Percentiles rank a stretch among this genome's conserved stretches.
These are phyloP conservation scores for Thelaira solivaga DNA, from an alignment of 2,888 invertebrate species.

Conservation along the genomic window DNA sequence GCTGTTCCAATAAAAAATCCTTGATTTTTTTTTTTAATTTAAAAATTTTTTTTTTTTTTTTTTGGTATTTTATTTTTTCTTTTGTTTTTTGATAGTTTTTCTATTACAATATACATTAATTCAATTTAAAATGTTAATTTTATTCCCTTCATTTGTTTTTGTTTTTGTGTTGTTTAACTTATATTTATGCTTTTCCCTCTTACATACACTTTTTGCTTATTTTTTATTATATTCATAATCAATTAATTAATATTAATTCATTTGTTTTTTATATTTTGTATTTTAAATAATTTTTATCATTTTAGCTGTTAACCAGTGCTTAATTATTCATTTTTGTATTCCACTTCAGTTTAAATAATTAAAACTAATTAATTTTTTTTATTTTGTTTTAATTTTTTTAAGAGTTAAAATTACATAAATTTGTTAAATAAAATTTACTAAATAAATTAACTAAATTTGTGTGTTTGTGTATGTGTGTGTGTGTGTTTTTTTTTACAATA, in stretches of 20 bases:
- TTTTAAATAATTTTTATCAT: neutral
- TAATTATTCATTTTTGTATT: slow-evolving; percentile 25
- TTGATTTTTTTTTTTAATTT: neutral
- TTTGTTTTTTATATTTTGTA: slow-evolving; percentile 2
- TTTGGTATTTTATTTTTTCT: slow-evolving; percentile 33
- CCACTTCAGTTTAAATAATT: slow-evolving; percentile 29
- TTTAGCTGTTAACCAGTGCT: slow-evolving; percentile 56
- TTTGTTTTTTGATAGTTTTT: slow-evolving; percentile 34
- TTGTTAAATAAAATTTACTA: slow-evolving; percentile 55
- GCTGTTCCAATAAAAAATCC: no score
- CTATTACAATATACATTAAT: slow-evolving; percentile 59
- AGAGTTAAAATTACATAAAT: slow-evolving; percentile 8
- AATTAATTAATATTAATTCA: slow-evolving; percentile 4
- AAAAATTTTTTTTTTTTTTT: slow-evolving; percentile 1
- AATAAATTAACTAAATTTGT: slow-evolving; percentile 53
- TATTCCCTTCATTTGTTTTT: slow-evolving; percentile 52
- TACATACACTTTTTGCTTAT: slow-evolving; percentile 24
- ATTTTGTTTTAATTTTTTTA: no score
- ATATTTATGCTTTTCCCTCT: slow-evolving; percentile 9
- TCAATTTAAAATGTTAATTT: slow-evolving; percentile 48
- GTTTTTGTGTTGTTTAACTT: slow-evolving; percentile 42
- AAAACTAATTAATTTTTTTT: slow-evolving; percentile 24
- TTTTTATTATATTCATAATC: slow-evolving; percentile 7
- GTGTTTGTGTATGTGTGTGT: no score
- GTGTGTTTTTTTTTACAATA: neutral